phyloP scores from a whole-genome alignment of 1,140 invertebrate genomes.

The Pachyrhynchus sulphureomaculatus region DNA sequence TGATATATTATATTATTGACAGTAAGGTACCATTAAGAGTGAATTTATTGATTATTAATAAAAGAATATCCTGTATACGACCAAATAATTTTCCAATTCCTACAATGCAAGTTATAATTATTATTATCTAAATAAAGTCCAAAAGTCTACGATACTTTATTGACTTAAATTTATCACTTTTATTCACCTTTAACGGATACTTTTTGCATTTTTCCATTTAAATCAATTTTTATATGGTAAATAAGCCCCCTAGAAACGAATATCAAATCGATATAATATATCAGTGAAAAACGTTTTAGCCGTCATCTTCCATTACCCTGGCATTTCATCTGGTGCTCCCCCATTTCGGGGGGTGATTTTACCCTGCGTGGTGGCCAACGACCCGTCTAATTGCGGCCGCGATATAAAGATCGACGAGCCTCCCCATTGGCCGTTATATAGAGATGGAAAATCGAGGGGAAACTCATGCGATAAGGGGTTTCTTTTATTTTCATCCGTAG shows the following conservation, averaged over 20 bases:
- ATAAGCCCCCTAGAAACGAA: not conserved
- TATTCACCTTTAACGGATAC: too few species aligned
- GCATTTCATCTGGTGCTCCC: slow-evolving; percentile 37
- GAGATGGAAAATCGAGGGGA: slow-evolving; percentile 34
- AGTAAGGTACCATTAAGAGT: too few species aligned
- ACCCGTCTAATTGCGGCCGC: slow-evolving; percentile 65
- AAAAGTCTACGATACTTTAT: too few species aligned
- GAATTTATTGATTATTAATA: too few species aligned
- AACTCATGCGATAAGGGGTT: slow-evolving; percentile 10
- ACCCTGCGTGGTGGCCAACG: slow-evolving; percentile 54
- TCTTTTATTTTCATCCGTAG: slow-evolving; percentile 22
- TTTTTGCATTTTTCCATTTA: not conserved
- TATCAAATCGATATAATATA: slow-evolving; percentile 12
- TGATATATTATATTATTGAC: too few species aligned
- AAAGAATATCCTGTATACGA: too few species aligned
- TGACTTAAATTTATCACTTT: too few species aligned
- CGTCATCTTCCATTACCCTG: slow-evolving; percentile 42
- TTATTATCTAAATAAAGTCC: too few species aligned
- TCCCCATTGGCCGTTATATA: slow-evolving; percentile 37
- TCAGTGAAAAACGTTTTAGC: slow-evolving; percentile 10
- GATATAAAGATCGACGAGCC: slow-evolving; percentile 56
- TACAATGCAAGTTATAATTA: too few species aligned
- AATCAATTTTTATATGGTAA: slow-evolving; percentile 1
- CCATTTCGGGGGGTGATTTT: slow-evolving; percentile 27
- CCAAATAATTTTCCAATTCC: too few species aligned